Evolutionary conservation across 2,888 invertebrate species (phyloP).

Genomic region (Smittia aterrima): DNA sequence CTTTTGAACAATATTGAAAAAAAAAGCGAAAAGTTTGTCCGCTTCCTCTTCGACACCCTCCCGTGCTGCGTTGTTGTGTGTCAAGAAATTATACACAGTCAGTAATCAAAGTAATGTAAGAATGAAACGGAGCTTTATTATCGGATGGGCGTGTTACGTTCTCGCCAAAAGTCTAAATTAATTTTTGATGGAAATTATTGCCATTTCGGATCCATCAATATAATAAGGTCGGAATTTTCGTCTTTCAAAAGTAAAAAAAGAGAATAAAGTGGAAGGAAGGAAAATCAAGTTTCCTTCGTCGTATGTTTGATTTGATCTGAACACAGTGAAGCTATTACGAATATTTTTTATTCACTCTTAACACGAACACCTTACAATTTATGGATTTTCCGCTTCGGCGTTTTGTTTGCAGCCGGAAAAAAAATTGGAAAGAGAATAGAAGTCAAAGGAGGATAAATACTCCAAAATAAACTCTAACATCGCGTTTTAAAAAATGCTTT

Average conservation of each 20-base stretch:
- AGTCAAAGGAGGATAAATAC: slow-evolving; percentile 37
- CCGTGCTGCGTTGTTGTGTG: slow-evolving; percentile 1
- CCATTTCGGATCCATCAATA: slow-evolving; percentile 40
- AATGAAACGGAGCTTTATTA: background rate
- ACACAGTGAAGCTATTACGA: slow-evolving; percentile 15
- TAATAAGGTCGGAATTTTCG: slow-evolving; percentile 20
- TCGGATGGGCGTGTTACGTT: slow-evolving; percentile 23
- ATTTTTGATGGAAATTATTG: slow-evolving; percentile 40
- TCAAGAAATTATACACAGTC: slow-evolving; percentile 12
- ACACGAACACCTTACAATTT: slow-evolving; percentile 39
- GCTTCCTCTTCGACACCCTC: background rate
- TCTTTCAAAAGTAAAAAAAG: slow-evolving; percentile 10
- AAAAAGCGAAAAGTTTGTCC: background rate
- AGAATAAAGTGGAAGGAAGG: background rate
- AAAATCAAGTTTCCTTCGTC: slow-evolving; percentile 16
- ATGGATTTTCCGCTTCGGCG: slow-evolving; percentile 38
- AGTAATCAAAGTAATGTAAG: slow-evolving; percentile 15
- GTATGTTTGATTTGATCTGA: slow-evolving; percentile 33
- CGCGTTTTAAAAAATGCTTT: background rate
- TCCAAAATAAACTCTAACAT: background rate
- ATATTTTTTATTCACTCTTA: slow-evolving; percentile 38
- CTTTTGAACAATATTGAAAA: background rate
- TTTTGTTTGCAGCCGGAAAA: slow-evolving; percentile 35
- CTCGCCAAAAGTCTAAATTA: slow-evolving; percentile 33
- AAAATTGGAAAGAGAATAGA: slow-evolving; percentile 7